These are phyloP conservation scores for Pelobates cultripes DNA, from an alignment of 2,797 vertebrate genomes.

Conservation along the genomic window DNA sequence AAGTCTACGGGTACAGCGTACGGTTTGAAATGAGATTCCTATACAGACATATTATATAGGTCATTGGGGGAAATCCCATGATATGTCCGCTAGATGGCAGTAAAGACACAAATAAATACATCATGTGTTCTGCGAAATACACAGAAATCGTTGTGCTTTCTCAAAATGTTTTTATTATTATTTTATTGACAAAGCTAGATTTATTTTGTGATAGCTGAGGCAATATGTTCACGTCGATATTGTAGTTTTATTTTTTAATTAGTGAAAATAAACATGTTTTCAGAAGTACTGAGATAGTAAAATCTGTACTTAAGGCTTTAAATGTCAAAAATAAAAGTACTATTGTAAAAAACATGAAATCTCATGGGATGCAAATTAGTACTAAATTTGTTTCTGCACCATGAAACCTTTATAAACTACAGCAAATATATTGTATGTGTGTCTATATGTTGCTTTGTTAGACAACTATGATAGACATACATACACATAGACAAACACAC, in stretches of 20 bases:
- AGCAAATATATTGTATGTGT: too few species aligned
- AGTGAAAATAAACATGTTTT: not conserved
- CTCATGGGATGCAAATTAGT: not conserved
- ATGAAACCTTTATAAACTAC: not conserved
- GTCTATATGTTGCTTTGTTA: too few species aligned
- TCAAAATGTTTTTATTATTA: constrained; percentile 3
- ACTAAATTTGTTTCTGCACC: not conserved
- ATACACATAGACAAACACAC: not conserved
- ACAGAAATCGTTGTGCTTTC: not conserved
- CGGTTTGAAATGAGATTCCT: constrained; percentile 26
- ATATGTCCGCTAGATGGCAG: constrained; percentile 24
- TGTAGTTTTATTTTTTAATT: not conserved
- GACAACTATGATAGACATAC: not conserved
- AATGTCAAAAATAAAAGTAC: constrained; percentile 3
- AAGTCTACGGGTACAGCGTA: constrained; percentile 16
- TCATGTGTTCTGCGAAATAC: not conserved
- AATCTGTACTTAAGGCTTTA: not conserved
- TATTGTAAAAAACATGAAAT: not conserved
- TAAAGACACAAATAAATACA: constrained; percentile 7
- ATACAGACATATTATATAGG: constrained; percentile 17
- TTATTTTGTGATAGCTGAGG: not conserved
- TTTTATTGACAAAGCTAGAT: constrained; percentile 18
- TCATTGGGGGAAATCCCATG: not conserved
- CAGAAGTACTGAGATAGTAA: constrained; percentile 4
- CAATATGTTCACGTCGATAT: not conserved